These are phyloP conservation scores for Oopsacas minuta DNA, from an alignment of 37 sponge, comb jelly and placozoan species.

Conservation along the genomic window DNA sequence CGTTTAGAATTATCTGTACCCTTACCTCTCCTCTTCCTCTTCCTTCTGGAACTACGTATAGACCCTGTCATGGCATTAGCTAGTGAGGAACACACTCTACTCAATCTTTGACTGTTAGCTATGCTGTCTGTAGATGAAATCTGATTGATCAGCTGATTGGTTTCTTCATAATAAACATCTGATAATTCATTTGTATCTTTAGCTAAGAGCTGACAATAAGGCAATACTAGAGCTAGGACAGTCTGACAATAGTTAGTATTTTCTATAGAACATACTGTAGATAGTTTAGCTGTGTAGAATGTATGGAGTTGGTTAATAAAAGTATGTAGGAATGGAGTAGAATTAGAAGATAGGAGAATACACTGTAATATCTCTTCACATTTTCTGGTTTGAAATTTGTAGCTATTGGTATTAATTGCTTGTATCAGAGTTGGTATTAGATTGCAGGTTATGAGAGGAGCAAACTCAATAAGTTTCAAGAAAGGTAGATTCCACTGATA, in stretches of 20 bases:
- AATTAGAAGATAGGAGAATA: neutral
- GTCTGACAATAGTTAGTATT: neutral
- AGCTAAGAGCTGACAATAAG: neutral
- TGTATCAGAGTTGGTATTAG: neutral
- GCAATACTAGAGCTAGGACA: neutral
- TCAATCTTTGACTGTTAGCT: neutral
- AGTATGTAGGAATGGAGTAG: neutral
- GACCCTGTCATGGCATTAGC: neutral
- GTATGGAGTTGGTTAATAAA: neutral
- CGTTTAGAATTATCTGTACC: neutral
- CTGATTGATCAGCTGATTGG: neutral
- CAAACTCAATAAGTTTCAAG: neutral
- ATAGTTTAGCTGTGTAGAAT: neutral
- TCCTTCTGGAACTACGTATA: neutral
- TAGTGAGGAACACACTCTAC: neutral
- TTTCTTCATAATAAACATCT: neutral
- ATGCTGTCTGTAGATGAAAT: neutral
- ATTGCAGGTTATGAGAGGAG: neutral
- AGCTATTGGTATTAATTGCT: neutral
- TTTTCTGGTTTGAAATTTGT: neutral
- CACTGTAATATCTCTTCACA: neutral
- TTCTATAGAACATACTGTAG: neutral
- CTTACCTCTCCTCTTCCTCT: neutral
- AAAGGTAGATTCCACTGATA: conserved; percentile 17
- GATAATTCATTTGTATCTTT: neutral